phyloP scores from a whole-genome alignment of 2,888 invertebrate genomes.

The Ptilodon capucinus region DNA sequence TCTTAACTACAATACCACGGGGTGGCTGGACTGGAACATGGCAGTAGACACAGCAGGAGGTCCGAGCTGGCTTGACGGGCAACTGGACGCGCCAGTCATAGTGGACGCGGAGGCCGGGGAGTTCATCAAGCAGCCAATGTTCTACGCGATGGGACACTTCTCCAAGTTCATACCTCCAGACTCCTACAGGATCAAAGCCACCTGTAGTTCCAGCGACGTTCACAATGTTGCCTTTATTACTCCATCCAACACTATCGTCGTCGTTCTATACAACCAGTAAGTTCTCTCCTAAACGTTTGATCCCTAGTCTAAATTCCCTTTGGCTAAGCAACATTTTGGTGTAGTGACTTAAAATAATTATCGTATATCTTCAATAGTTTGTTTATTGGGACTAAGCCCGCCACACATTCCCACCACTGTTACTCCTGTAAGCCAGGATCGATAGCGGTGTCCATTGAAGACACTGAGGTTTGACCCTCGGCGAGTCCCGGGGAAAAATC shows the following conservation, averaged over 20 bases:
- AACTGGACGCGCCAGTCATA: conserved; percentile 88
- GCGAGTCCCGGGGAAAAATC: no score
- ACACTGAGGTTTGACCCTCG: no score
- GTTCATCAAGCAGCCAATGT: conserved; percentile 94
- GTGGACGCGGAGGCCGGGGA: conserved; percentile 74
- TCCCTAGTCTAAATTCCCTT: background rate
- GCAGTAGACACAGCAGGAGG: conserved; percentile 87
- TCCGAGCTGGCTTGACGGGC: conserved; percentile 88
- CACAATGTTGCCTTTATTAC: conserved; percentile 45
- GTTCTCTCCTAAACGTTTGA: conserved; percentile 8
- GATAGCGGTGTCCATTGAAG: no score
- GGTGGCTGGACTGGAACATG: conserved; percentile 95
- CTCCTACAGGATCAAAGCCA: conserved; percentile 60
- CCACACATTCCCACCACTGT: no score
- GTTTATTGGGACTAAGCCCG: no score
- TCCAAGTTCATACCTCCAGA: conserved; percentile 85
- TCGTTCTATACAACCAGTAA: conserved; percentile 50
- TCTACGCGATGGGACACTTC: conserved; percentile 91
- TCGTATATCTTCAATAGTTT: no score
- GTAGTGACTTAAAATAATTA: no score
- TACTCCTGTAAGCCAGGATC: no score
- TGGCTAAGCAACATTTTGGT: no score
- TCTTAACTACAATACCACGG: conserved; percentile 82
- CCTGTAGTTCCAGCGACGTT: conserved; percentile 9
- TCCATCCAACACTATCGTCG: conserved; percentile 44